Conservation (phyloP, 2,797 vertebrate genomes). For the Oryzias dopingdopingensis region DNA sequence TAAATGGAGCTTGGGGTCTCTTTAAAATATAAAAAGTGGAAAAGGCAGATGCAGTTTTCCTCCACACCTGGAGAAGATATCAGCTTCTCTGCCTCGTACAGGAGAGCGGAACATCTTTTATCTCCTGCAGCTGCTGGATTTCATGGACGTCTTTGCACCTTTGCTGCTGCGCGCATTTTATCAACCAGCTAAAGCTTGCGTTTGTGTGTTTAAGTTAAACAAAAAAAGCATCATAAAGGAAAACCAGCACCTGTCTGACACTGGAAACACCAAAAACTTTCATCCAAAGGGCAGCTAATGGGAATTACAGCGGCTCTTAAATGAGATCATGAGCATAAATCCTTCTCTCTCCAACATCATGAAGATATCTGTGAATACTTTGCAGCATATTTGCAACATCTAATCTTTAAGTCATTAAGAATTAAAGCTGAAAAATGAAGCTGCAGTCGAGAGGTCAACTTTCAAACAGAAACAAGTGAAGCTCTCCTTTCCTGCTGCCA, state of each 20-base stretch:
- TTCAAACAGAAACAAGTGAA: constrained; percentile 56
- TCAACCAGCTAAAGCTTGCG: not conserved
- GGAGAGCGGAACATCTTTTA: constrained; percentile 15
- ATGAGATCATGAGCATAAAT: constrained; percentile 17
- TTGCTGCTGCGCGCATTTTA: constrained; percentile 29
- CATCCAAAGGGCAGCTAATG: not conserved
- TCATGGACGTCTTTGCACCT: constrained; percentile 5
- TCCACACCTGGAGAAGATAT: constrained; percentile 65
- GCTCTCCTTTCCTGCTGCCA: constrained; percentile 56
- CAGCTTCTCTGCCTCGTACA: constrained; percentile 23
- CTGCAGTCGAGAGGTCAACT: constrained; percentile 25
- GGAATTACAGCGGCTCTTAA: not conserved
- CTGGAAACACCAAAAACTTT: no score
- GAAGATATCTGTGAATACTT: not conserved
- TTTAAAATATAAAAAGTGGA: constrained; percentile 51
- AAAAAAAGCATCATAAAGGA: no score
- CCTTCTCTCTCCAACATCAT: not conserved
- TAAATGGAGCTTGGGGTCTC: constrained; percentile 65
- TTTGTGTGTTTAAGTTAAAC: no score
- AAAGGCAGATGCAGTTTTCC: constrained; percentile 37
- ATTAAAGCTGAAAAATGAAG: constrained; percentile 48
- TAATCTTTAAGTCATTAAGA: constrained; percentile 38
- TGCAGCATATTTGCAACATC: constrained; percentile 39
- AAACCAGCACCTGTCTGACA: no score
- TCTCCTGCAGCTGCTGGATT: constrained; percentile 34